phyloP scores from a whole-genome alignment of 2,113 vertebrate genomes.

The Choloepus hoffmanni region DNA sequence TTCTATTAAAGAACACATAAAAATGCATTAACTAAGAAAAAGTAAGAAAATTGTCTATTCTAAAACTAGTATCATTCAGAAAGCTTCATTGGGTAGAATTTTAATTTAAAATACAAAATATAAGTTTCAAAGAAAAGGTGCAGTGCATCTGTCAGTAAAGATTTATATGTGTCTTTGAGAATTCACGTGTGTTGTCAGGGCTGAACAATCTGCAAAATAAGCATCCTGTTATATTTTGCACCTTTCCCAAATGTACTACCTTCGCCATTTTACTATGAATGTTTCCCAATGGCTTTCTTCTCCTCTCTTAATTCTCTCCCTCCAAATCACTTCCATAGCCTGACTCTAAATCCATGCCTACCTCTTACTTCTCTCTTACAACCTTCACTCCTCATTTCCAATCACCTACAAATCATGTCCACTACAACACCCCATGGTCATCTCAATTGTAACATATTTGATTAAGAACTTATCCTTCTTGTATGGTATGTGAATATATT shows the following conservation, averaged over 20 bases:
- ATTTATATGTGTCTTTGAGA: background rate
- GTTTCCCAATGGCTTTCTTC: background rate
- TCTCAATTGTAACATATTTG: background rate
- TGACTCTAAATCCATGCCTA: background rate
- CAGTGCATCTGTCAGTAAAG: background rate
- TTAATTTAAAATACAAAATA: constrained; percentile 38
- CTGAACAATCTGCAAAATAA: background rate
- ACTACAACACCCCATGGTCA: rapidly evolving
- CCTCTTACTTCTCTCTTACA: background rate
- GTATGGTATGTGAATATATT: too few species aligned
- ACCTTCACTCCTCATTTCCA: background rate
- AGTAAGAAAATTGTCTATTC: constrained; percentile 5
- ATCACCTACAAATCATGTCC: background rate
- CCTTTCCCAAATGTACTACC: background rate
- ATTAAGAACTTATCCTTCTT: background rate
- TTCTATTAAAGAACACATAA: background rate
- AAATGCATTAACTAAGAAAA: constrained; percentile 25
- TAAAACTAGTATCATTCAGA: constrained; percentile 22
- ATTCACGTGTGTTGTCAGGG: background rate
- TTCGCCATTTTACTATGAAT: rapidly evolving
- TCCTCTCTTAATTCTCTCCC: background rate
- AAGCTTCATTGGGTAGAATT: background rate
- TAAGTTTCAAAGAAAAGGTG: background rate
- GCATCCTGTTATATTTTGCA: background rate
- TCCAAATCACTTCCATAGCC: background rate